These are phyloP conservation scores for Lophotis ruficrista DNA, from an alignment of 2,113 vertebrate species.

Conservation along the genomic window DNA sequence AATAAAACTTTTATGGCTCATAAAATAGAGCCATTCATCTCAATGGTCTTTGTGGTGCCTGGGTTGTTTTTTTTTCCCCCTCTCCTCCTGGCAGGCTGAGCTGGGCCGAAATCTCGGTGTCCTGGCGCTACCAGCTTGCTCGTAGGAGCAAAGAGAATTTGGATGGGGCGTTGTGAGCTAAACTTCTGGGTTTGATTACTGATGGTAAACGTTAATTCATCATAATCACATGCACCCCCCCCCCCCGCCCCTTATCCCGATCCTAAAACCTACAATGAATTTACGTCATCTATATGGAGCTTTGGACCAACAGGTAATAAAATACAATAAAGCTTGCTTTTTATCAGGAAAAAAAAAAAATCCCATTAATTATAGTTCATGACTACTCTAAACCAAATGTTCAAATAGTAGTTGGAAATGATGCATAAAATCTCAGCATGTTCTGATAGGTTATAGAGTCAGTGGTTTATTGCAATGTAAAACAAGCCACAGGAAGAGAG, in stretches of 20 bases:
- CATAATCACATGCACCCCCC: neutral
- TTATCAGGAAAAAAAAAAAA: slow-evolving; percentile 34
- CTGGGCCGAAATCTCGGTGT: slow-evolving; percentile 49
- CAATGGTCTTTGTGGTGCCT: slow-evolving; percentile 81
- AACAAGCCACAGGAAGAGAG: slow-evolving; percentile 61
- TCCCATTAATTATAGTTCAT: slow-evolving; percentile 58
- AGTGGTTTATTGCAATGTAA: slow-evolving; percentile 59
- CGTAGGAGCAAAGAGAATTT: slow-evolving; percentile 19
- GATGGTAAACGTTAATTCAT: slow-evolving; percentile 27
- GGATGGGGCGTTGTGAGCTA: neutral
- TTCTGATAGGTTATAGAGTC: slow-evolving; percentile 66
- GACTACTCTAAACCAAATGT: slow-evolving; percentile 66
- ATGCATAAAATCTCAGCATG: slow-evolving; percentile 52
- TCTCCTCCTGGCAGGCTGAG: slow-evolving; percentile 59
- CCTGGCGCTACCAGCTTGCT: slow-evolving; percentile 18
- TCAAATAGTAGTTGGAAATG: slow-evolving; percentile 54
- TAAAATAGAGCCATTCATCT: slow-evolving; percentile 96
- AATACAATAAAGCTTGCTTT: slow-evolving; percentile 30
- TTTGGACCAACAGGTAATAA: slow-evolving; percentile 59
- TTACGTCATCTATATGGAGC: neutral
- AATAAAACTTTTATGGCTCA: slow-evolving; percentile 99
- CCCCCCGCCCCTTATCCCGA: neutral
- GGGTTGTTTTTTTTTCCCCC: neutral
- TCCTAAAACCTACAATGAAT: slow-evolving; percentile 34
- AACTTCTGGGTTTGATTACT: slow-evolving; percentile 27